Evolutionary conservation across 1,140 invertebrate species (phyloP).

Genomic region (Nasonia vitripennis): DNA sequence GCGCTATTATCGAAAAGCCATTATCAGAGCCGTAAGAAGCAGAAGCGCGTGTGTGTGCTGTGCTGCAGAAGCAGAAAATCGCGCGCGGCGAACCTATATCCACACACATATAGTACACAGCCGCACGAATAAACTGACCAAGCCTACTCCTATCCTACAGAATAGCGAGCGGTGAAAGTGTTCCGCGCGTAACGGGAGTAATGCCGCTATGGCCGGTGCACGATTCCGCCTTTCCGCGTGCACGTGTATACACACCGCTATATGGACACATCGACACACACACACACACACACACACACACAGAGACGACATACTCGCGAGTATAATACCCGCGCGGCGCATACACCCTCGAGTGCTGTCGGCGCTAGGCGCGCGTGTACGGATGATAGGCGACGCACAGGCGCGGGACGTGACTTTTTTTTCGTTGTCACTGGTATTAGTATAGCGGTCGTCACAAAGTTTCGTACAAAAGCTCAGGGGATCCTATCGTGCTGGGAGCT

Average conservation of each 20-base stretch:
- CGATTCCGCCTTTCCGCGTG: constrained; percentile 17
- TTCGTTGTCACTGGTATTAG: neutral
- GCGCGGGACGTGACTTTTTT: neutral
- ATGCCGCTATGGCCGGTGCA: constrained; percentile 60
- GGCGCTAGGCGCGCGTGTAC: neutral
- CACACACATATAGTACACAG: neutral
- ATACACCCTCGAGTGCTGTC: constrained; percentile 5
- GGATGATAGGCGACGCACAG: neutral
- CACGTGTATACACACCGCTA: neutral
- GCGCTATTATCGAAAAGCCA: constrained; percentile 27
- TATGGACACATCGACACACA: neutral
- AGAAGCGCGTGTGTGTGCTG: neutral
- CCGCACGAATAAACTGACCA: constrained; percentile 51
- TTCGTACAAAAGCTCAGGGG: neutral
- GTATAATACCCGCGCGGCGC: neutral
- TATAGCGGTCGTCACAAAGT: neutral
- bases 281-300: neutral
- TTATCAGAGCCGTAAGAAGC: constrained; percentile 3
- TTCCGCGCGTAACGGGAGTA: constrained; percentile 70
- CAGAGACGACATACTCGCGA: neutral
- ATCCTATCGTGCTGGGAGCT: neutral
- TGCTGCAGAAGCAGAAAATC: neutral
- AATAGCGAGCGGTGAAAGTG: constrained; percentile 70
- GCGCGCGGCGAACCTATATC: neutral
- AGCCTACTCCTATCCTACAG: constrained; percentile 55